Base-by-base conservation (phyloP, 2,888 invertebrate species). In the Leptura quadrifasciata region DNA sequence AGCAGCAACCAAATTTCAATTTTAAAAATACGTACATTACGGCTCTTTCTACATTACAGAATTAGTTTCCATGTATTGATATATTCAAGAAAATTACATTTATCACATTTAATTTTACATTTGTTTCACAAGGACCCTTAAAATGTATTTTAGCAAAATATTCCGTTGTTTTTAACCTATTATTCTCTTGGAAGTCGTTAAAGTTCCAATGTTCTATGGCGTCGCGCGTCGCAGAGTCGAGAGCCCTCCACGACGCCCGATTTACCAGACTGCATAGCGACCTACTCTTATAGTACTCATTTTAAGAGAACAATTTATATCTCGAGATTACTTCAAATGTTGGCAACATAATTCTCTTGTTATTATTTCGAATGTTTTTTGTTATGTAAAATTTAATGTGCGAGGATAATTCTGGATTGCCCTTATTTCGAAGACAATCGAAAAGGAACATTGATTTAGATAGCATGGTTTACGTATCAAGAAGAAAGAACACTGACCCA, bases 281-380 rank as follows among this genome's bases (percentile, higher is more conserved):
- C 63, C 20, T 35, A 20, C 63, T 39, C 35, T 64, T 47, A 20
- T 35, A 63, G 20, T 21, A 57, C 57, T 57, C 57, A 10, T 57
- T 57, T 10, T 57, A 57, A 57, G 57, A 20, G 21, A 57, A 57
- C 57, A 64, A 64, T 64, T n/a, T 64, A 64, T 64, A 47, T 64
- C 39, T 39, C 63, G 35, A 64, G 63, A 39, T 12, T 64, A 20
- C 63, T 61, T 64, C 39, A 64, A 5, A 64, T 64, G 35, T 18
- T 64, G 39, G 20, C 12, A 64, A 39, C 17, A 35, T 61, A 35
- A 27, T 35, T 31, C 35, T 61, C 17, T 35, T 61, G 15, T 61
- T 58, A 58, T 21, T 58, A 58, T 58, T 58, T 58, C 21, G 12
- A 57, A 4, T 21, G 12, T 2, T 58, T n/a, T 47, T 47, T 47